Percentiles rank a stretch among this genome's conserved stretches.
These are phyloP conservation scores for Apamea anceps DNA, from an alignment of 2,888 invertebrate species.

Conservation along the genomic window DNA sequence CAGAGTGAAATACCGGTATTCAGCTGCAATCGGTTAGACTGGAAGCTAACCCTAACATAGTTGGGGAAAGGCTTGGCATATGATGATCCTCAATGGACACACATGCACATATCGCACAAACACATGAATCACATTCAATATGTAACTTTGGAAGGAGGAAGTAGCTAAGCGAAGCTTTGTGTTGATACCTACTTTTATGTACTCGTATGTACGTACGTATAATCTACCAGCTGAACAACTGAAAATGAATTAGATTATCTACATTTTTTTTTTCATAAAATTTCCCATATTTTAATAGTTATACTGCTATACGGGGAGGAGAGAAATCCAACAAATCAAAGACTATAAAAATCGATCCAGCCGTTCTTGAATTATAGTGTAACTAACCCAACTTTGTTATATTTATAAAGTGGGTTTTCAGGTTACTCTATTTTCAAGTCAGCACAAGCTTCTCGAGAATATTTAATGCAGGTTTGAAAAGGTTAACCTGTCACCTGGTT, in stretches of 20 bases:
- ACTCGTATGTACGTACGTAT: not conserved
- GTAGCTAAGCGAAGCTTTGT: not conserved
- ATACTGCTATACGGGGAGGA: not conserved
- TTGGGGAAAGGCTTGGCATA: not conserved
- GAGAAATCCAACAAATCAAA: not conserved
- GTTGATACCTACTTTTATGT: not conserved
- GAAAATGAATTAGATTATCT: not conserved
- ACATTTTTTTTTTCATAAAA: not conserved
- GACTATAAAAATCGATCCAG: no score
- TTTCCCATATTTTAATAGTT: not conserved
- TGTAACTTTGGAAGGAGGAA: not conserved
- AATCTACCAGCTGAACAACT: not conserved
- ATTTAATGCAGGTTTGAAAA: constrained; percentile 17
- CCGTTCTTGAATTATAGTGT: no score
- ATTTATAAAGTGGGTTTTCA: not conserved
- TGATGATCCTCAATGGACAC: not conserved
- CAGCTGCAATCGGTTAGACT: not conserved
- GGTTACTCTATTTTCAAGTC: not conserved
- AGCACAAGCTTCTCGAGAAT: not conserved
- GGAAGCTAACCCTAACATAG: not conserved
- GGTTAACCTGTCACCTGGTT: constrained; percentile 10
- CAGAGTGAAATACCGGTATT: not conserved
- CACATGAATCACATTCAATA: not conserved
- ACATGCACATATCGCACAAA: not conserved
- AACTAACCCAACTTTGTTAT: not conserved